Conservation (phyloP, 2,888 invertebrate species). For the Philereme vetulata region DNA sequence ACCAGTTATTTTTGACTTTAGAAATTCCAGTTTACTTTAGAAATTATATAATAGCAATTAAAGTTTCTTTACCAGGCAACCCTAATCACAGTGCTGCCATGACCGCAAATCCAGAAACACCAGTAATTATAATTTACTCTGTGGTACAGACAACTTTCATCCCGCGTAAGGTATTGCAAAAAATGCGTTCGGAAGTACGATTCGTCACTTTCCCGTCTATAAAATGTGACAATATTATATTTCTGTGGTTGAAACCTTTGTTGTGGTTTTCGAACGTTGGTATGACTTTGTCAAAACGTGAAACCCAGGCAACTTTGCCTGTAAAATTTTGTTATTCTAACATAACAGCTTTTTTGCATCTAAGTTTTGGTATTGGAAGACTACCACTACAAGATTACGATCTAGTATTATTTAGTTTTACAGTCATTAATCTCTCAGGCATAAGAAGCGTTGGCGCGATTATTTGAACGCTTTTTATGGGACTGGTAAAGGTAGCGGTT, state of each 20-base stretch:
- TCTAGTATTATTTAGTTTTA: too few relatives aligned
- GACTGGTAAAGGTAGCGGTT: too few relatives aligned
- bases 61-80: conserved; percentile 6
- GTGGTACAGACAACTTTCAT: conserved; percentile 29
- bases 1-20: not conserved
- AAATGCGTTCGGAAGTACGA: conserved; percentile 18
- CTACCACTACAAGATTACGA: too few relatives aligned
- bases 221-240: conserved; percentile 12
- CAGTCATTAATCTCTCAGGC: too few relatives aligned
- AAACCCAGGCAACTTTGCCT: too few relatives aligned
- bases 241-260: conserved; percentile 12
- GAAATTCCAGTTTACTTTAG: not conserved
- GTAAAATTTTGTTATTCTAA: too few relatives aligned
- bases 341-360: too few relatives aligned
- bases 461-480: too few relatives aligned
- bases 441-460: too few relatives aligned
- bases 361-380: too few relatives aligned
- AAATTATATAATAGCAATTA: not conserved
- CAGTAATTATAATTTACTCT: conserved; percentile 17
- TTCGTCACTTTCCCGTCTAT: conserved; percentile 30
- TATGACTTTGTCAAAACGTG: too few relatives aligned
- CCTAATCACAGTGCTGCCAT: conserved; percentile 11
- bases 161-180: conserved; percentile 19
- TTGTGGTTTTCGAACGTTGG: conserved; percentile 11
- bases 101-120: conserved; percentile 27